Base-by-base conservation (phyloP, 2,113 vertebrate genomes). In the Eulemur rufifrons region DNA sequence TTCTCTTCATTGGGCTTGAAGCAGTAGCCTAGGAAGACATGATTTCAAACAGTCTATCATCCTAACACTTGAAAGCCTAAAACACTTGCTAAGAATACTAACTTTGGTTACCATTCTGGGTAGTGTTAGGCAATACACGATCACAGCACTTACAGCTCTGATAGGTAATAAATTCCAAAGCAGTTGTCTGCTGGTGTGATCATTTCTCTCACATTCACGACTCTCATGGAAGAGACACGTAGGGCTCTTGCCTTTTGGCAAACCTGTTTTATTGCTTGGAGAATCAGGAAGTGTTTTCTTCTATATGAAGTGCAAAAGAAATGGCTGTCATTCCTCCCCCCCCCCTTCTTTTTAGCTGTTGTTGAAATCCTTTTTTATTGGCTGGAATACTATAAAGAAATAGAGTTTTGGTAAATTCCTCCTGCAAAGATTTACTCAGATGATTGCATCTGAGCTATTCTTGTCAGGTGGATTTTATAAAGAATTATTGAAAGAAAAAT, bases 131-230 rank as follows among this genome's bases (percentile, higher is more conserved):
- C 14, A 34, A 6, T 39, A n/a, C 8, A 4, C n/a, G 50, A 18
- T 47, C n/a, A 13, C 0, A 15, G 8, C 37, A 1, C 12, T 47
- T 6, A 6, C 0, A 15, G 15, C 0, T 13, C 32, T 17, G 5
- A 47, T 10, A 12, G 14, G 17, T 45, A 32, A 5, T n/a, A 10
- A 3, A 20, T 91, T 50, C 29, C 56, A 54, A 37, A 54, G 34
- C 56, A 9, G 0, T 50, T 7, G 0, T 68, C 54, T 45, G 29
- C 29, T 6, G 2, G 1, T 50, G 1, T 4, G 18, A 3, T 20
- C 37, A 8, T 23, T 29, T 80, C 11, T 66, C 21, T 86, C 18
- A 27, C 20, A 0, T 77, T 81, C 8, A 2, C 77, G 21, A 59
- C 91, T 88, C 29, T 68, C 1, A 2, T n/a, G 25, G 25, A 18